Conservation (phyloP, 2,888 invertebrate genomes). For the Stratiomys singularior region DNA sequence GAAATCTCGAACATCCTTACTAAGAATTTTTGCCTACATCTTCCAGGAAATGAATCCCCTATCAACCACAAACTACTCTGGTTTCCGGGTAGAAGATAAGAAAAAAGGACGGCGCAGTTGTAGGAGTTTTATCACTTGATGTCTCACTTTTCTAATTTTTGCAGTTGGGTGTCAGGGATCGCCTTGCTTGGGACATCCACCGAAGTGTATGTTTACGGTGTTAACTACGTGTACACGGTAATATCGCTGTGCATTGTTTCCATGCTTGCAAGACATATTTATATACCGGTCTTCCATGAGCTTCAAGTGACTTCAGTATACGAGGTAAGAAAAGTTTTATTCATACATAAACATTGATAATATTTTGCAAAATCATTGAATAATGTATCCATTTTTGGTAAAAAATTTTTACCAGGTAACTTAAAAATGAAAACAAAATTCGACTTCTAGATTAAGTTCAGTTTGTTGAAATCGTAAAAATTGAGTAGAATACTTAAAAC, state of each 20-base stretch:
- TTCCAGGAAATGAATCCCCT: not conserved
- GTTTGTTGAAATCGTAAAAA: no score
- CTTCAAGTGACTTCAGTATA: constrained; percentile 78
- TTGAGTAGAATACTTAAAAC: no score
- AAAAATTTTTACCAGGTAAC: no score
- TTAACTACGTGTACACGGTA: constrained; percentile 74
- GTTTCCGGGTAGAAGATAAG: no score
- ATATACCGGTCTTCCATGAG: constrained; percentile 77
- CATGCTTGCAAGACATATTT: constrained; percentile 71
- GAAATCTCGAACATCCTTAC: not conserved
- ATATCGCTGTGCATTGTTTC: constrained; percentile 63
- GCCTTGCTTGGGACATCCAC: constrained; percentile 81
- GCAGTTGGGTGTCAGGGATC: constrained; percentile 79
- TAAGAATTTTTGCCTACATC: not conserved
- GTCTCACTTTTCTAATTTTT: constrained; percentile 43
- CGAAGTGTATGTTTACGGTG: constrained; percentile 81
- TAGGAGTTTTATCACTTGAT: not conserved
- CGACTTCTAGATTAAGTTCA: no score
- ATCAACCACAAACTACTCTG: no score
- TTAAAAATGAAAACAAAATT: no score
- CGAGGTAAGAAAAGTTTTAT: constrained; percentile 69
- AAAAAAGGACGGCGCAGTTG: not conserved
- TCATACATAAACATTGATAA: no score
- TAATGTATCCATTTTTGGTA: no score
- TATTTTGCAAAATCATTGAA: no score